Evolutionary conservation across 2,888 invertebrate genomes (phyloP).

Genomic region (Omphaloscelis lunosa): DNA sequence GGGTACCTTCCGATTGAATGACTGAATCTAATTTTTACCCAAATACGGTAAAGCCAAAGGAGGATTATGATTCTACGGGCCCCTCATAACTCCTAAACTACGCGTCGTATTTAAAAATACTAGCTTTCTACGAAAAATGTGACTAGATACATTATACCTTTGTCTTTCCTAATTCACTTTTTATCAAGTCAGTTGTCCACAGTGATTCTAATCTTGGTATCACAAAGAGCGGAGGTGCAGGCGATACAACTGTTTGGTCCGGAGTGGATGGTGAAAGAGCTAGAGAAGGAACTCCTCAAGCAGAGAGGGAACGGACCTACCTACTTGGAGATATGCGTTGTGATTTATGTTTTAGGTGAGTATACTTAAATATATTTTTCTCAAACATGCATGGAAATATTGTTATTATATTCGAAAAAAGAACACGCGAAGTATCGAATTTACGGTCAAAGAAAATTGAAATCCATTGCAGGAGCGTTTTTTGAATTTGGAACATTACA

Average conservation of each 20-base stretch:
- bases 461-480: too few relatives aligned
- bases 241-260: constrained; percentile 94
- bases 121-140: not conserved
- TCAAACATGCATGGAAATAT: too few relatives aligned
- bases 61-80: not conserved
- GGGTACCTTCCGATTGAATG: not conserved
- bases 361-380: not conserved
- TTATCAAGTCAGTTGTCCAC: constrained; percentile 47
- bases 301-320: constrained; percentile 97
- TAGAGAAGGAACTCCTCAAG: constrained; percentile 92
- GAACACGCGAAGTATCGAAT: too few relatives aligned
- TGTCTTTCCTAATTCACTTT: not conserved
- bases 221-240: constrained; percentile 96
- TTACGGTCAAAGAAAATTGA: too few relatives aligned
- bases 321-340: constrained; percentile 95
- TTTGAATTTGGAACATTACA: too few relatives aligned
- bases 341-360: constrained; percentile 95
- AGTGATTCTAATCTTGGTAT: constrained; percentile 98
- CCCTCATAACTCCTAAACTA: not conserved
- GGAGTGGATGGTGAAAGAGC: constrained; percentile 91
- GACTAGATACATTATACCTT: too few relatives aligned
- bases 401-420: too few relatives aligned
- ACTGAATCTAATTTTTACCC: not conserved
- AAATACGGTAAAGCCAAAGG: not conserved
- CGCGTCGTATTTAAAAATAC: not conserved